phyloP scores from a whole-genome alignment of 2,113 vertebrate species.

The Setophaga petechia region DNA sequence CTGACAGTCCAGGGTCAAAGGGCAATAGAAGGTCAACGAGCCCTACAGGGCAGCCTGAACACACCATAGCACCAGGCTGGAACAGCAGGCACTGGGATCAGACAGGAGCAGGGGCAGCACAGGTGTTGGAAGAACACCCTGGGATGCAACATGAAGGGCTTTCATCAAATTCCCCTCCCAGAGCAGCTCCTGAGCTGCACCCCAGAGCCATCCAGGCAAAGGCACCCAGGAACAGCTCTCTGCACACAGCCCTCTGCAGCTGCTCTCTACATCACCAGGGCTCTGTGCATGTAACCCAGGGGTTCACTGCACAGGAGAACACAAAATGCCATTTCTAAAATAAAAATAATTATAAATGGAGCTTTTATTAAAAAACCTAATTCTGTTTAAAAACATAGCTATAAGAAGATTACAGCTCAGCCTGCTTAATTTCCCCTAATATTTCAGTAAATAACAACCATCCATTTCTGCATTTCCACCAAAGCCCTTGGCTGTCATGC shows the following conservation, averaged over 20 bases:
- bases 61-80: rapidly evolving
- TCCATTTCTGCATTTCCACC: neutral
- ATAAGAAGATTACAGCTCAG: neutral
- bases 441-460: neutral
- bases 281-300: neutral
- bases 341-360: neutral
- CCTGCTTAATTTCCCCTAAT: neutral
- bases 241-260: neutral
- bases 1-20: neutral
- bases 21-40: neutral
- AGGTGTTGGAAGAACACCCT: neutral
- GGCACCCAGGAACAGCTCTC: neutral
- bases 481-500: neutral
- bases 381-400: neutral
- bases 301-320: rapidly evolving
- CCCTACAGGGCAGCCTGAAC: neutral
- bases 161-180: neutral
- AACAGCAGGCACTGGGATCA: neutral
- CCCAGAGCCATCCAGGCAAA: neutral
- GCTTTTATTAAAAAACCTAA: neutral
- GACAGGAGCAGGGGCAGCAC: neutral
- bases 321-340: neutral
- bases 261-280: neutral
- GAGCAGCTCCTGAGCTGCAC: neutral
- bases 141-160: neutral